Percentiles rank a stretch among this genome's conserved stretches.
Conservation (phyloP, 2,113 vertebrate genomes). For the Platichthys stellatus region DNA sequence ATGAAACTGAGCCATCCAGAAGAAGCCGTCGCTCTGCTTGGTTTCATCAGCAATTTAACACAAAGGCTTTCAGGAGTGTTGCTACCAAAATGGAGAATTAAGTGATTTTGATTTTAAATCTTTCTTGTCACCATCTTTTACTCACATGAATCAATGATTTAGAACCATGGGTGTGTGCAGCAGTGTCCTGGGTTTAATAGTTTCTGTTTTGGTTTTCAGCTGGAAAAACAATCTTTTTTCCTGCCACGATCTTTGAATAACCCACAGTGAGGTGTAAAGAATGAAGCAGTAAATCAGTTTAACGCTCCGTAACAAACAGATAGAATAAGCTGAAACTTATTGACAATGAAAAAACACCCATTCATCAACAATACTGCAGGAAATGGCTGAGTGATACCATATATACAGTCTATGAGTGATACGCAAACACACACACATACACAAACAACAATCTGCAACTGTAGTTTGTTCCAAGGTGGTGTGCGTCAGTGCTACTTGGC, state of each 20-base stretch:
- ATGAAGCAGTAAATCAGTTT: slow-evolving; percentile 26
- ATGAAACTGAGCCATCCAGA: slow-evolving; percentile 9
- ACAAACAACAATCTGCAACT: neutral
- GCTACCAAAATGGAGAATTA: slow-evolving; percentile 1
- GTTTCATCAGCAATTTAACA: slow-evolving; percentile 1
- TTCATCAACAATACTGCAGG: slow-evolving; percentile 23
- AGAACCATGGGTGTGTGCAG: neutral
- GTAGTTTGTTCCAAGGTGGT: slow-evolving; percentile 6
- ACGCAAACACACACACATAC: neutral
- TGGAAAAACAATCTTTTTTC: neutral
- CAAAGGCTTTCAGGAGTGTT: neutral
- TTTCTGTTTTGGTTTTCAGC: neutral
- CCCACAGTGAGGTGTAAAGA: slow-evolving; percentile 14
- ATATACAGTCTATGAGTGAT: no score
- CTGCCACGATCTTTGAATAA: slow-evolving; percentile 20
- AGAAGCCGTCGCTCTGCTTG: neutral
- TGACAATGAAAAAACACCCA: slow-evolving; percentile 15
- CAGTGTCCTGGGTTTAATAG: neutral
- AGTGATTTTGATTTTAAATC: neutral
- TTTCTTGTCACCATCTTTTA: neutral
- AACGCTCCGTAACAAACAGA: slow-evolving; percentile 32
- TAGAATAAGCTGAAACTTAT: slow-evolving; percentile 19
- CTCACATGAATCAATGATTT: neutral
- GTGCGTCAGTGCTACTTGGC: slow-evolving; percentile 13
- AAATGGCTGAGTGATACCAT: slow-evolving; percentile 12